These are phyloP conservation scores for Eupithecia vulgata DNA, from an alignment of 2,888 invertebrate genomes.

Conservation along the genomic window DNA sequence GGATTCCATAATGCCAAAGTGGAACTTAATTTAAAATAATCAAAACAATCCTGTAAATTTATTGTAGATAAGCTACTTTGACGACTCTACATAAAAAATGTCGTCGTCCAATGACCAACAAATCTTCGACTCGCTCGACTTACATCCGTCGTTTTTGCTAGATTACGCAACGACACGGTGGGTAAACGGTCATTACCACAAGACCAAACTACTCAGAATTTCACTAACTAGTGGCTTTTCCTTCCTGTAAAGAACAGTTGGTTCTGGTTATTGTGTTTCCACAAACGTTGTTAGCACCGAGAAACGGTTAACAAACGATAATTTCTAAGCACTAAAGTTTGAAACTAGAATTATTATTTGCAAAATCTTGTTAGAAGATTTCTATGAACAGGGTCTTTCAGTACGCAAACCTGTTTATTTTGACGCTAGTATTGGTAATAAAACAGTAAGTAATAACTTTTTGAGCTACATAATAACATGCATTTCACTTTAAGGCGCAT, in stretches of 20 bases:
- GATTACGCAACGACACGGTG: constrained; percentile 55
- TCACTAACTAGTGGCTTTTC: constrained; percentile 51
- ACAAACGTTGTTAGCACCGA: constrained; percentile 38
- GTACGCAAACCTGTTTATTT: neutral
- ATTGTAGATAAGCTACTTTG: neutral
- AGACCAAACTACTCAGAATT: constrained; percentile 46
- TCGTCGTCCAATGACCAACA: constrained; percentile 20
- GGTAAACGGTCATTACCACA: constrained; percentile 67
- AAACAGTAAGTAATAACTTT: constrained; percentile 1
- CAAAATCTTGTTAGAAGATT: constrained; percentile 13
- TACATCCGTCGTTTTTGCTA: constrained; percentile 34
- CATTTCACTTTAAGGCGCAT: constrained; percentile 18
- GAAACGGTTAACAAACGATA: constrained; percentile 33
- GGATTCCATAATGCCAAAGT: neutral
- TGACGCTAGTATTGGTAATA: neutral
- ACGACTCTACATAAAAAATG: constrained; percentile 4
- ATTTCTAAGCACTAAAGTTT: constrained; percentile 31
- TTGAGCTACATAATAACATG: constrained; percentile 9
- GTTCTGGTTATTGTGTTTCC: constrained; percentile 40
- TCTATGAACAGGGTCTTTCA: constrained; percentile 7
- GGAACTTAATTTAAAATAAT: neutral
- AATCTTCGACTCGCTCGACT: constrained; percentile 20
- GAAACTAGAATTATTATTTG: constrained; percentile 20
- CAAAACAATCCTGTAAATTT: neutral
- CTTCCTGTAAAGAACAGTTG: constrained; percentile 42